Conservation (phyloP, 2,113 vertebrate genomes). For the Upupa epops region DNA sequence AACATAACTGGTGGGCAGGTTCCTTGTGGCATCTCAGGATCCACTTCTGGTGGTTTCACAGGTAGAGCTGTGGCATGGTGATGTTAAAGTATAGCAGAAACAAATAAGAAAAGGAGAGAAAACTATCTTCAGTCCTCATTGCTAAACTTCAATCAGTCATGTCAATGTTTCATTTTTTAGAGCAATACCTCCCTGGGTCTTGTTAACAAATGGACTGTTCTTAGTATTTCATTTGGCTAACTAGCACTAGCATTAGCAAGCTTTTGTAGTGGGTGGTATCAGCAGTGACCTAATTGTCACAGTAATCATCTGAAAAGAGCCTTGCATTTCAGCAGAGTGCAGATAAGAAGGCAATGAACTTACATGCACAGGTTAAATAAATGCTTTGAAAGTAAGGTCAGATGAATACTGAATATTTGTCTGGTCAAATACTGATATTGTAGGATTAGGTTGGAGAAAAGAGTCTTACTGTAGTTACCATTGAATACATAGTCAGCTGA, state of each 20-base stretch:
- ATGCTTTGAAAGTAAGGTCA: not conserved
- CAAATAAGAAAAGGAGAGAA: not conserved
- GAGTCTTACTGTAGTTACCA: not conserved
- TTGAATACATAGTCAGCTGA: not conserved
- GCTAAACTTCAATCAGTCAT: not conserved
- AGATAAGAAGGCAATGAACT: not conserved
- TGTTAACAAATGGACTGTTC: not conserved
- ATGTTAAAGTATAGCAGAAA: not conserved
- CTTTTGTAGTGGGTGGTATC: not conserved
- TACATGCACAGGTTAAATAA: not conserved
- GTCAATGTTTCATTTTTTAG: not conserved
- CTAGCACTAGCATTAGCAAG: not conserved
- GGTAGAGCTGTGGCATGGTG: not conserved
- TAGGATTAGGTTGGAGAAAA: not conserved
- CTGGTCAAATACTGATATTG: not conserved
- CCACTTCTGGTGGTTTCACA: not conserved
- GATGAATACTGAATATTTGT: not conserved
- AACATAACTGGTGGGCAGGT: not conserved
- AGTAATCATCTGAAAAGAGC: not conserved
- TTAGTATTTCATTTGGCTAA: not conserved
- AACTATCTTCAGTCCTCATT: not conserved
- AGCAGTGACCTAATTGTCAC: not conserved
- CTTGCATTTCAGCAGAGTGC: not conserved
- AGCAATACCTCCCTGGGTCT: fast-evolving
- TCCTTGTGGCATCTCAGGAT: not conserved